Conservation (phyloP, 2,113 vertebrate genomes). For the Lepidothrix coronata region DNA sequence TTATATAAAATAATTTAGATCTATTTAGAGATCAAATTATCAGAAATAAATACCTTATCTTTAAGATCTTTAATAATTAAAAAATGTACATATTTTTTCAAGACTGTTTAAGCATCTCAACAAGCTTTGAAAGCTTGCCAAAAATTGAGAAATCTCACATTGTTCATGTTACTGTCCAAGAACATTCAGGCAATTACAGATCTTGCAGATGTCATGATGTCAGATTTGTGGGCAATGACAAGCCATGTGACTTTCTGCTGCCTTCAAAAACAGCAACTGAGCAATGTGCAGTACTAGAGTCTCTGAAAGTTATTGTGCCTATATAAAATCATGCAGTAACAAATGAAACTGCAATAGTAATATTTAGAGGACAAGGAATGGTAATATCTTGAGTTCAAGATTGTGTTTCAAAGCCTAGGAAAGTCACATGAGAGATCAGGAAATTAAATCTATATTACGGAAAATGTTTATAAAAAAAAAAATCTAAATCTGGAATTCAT, state of each 20-base stretch:
- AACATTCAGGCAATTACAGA: background rate
- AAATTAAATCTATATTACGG: background rate
- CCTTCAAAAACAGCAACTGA: background rate
- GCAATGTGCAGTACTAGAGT: background rate
- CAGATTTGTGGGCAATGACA: conserved; percentile 16
- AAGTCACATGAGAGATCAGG: background rate
- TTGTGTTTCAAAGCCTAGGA: background rate
- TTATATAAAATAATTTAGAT: background rate
- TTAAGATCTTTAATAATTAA: background rate
- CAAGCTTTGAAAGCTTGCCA: conserved; percentile 21
- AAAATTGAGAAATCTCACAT: background rate
- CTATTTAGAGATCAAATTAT: background rate
- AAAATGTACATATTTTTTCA: background rate
- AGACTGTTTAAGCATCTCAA: background rate
- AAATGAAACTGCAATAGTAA: background rate
- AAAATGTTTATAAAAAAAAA: background rate
- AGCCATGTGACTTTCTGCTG: background rate
- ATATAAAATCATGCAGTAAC: background rate
- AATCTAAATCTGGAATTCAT: background rate
- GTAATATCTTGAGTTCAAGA: background rate
- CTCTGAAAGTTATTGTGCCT: background rate
- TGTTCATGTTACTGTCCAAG: background rate
- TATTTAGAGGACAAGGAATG: background rate
- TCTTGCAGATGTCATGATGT: conserved; percentile 52
- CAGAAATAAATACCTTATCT: background rate